Base-by-base conservation (phyloP, 2,113 vertebrate genomes). In the Isichthys henryi region DNA sequence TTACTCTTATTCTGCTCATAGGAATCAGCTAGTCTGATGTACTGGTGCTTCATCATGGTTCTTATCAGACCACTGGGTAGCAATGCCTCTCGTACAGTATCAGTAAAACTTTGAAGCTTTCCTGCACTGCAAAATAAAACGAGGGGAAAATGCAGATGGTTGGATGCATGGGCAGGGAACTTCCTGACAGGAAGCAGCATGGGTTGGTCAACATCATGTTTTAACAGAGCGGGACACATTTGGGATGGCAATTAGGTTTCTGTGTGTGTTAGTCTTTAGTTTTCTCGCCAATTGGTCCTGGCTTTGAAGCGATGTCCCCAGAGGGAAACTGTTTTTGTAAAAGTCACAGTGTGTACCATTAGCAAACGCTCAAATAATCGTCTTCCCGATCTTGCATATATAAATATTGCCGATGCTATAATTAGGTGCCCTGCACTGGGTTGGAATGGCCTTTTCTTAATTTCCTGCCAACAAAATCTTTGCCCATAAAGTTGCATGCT, bases 371-470 rank as follows among this genome's bases (percentile, higher is more conserved):
- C 91, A 91, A 91, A 86, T 91, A 90, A 74, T 91, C 90, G 58
- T 92, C 84, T 89, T 91, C 70, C 88, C 91, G 89, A 89, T 91
- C 87, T 91, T 84, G 89, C 91, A 93, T 92, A n/a, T n/a, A 92
- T 93, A 92, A 91, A 94, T 91, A 91, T 70, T 86, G 91, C 56
- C 53, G 89, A 90, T 87, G 88, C 90, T 92, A 91, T 93, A 90
- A 92, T 95, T 94, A 93, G 49, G 92, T 93, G 94, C 93, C 93
- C 94, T 94, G 89, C 93, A 92, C 89, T 89, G 80, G n/a, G n/a
- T 3, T 31, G n/a, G 27, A 70, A 70, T 31, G 62, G 10, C 62
- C 27, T 31, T 70, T 70, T 93, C 11, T 86, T 77, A 77, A 90
- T 91, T 90, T 90, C 89, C 93, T 91, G 89, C 90, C 89, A 92